Conservation (phyloP, 2,113 vertebrate species). For the Paracanthobrama guichenoti region DNA sequence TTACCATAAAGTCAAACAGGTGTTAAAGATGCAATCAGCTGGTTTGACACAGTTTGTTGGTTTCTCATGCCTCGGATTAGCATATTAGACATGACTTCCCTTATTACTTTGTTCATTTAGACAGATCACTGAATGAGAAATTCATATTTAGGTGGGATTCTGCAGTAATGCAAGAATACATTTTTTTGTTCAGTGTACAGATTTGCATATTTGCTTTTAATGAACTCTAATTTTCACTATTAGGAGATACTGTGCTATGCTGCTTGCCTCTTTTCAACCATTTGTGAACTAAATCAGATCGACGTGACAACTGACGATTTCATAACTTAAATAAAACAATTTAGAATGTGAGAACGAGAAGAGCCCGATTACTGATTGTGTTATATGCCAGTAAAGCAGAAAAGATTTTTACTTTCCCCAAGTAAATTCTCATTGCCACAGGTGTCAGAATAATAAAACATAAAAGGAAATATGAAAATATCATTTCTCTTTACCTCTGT, state of each 20-base stretch:
- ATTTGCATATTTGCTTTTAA: slow-evolving; percentile 4
- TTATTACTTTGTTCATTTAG: not conserved
- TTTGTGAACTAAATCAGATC: not conserved
- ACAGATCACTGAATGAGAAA: slow-evolving; percentile 5
- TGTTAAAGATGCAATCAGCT: not conserved
- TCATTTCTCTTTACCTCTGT: not conserved
- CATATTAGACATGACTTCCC: not conserved
- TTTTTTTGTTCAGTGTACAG: not conserved
- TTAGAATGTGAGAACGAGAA: not conserved
- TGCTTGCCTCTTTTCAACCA: not conserved
- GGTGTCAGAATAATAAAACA: not conserved
- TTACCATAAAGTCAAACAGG: not conserved
- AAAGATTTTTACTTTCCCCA: not conserved
- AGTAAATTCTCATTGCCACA: not conserved
- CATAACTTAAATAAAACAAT: not conserved
- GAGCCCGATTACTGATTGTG: not conserved
- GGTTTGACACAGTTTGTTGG: not conserved
- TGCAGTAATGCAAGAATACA: not conserved
- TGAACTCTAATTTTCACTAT: not conserved
- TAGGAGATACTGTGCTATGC: not conserved
- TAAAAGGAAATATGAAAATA: not conserved
- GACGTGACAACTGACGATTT: not conserved
- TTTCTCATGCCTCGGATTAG: not conserved
- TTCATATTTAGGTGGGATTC: not conserved
- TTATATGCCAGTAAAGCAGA: not conserved